These are phyloP conservation scores for Gorsachius magnificus DNA, from an alignment of 2,797 vertebrate genomes.

Conservation along the genomic window DNA sequence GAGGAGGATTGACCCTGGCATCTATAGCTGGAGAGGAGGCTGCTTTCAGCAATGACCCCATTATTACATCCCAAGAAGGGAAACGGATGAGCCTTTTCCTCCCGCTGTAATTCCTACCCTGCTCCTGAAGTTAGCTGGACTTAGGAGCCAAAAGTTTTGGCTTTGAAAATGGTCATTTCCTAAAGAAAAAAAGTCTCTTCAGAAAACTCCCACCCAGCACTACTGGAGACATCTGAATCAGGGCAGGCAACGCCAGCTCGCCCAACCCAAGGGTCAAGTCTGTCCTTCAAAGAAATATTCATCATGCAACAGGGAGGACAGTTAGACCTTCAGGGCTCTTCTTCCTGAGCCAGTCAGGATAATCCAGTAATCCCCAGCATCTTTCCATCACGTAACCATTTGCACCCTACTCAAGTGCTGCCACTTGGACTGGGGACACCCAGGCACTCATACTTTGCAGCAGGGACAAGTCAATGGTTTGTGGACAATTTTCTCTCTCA, in stretches of 20 bases:
- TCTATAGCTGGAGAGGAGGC: neutral
- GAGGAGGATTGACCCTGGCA: neutral
- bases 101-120: neutral
- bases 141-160: neutral
- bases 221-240: neutral
- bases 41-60: neutral
- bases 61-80: neutral
- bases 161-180: neutral
- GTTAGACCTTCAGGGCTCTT: neutral
- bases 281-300: neutral
- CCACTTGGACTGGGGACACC: accelerated
- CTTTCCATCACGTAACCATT: neutral
- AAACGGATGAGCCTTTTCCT: neutral
- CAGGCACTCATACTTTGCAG: neutral
- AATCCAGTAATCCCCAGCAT: neutral
- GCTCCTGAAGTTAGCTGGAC: neutral
- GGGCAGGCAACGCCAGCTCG: neutral
- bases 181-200: neutral
- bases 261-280: neutral
- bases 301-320: neutral
- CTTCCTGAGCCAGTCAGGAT: neutral
- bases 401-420: neutral
- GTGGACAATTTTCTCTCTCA: neutral
- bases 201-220: neutral
- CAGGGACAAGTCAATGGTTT: neutral